A percentile compares a stretch with the other conserved stretches of the same genome.
Conservation (phyloP, 92 coral and sea anemone genomes). For the Epizoanthus ramosus region DNA sequence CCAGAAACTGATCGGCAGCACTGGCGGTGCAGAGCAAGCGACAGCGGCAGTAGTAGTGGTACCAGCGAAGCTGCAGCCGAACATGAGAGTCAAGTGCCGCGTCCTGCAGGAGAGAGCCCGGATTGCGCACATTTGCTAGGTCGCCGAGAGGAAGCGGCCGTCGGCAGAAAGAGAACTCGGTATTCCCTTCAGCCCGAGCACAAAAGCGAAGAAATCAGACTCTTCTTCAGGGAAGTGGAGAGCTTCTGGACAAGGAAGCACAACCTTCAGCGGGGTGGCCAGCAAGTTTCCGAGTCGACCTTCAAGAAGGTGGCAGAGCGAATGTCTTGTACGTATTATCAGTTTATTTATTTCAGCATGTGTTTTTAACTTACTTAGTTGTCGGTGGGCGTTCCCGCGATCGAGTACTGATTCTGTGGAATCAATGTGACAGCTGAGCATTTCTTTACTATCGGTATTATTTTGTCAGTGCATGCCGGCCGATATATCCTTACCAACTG, state of each 20-base stretch:
- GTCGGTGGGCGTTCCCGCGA: background rate
- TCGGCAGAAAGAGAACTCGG: background rate
- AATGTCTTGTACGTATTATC: conserved; percentile 16
- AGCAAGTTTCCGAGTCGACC: background rate
- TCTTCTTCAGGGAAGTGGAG: conserved; percentile 2
- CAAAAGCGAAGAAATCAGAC: conserved; percentile 6
- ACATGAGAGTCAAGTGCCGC: conserved; percentile 13
- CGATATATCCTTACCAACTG: too few species aligned
- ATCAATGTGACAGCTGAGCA: too few species aligned
- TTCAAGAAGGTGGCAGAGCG: conserved; percentile 24
- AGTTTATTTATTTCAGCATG: background rate
- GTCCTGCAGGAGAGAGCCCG: conserved; percentile 1
- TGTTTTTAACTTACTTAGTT: background rate
- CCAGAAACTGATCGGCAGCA: background rate
- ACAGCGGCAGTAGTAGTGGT: conserved; percentile 4
- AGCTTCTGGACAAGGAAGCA: conserved; percentile 36
- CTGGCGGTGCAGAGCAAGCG: background rate
- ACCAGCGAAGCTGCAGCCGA: background rate
- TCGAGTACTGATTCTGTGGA: background rate
- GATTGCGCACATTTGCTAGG: conserved; percentile 1
- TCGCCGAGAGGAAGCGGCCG: conserved; percentile 11
- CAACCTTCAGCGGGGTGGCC: conserved; percentile 7
- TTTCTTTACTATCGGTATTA: too few species aligned
- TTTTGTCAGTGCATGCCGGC: too few species aligned
- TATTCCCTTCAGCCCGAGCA: conserved; percentile 5